Conservation (phyloP, 2,888 invertebrate species). For the Tipula vernalis region DNA sequence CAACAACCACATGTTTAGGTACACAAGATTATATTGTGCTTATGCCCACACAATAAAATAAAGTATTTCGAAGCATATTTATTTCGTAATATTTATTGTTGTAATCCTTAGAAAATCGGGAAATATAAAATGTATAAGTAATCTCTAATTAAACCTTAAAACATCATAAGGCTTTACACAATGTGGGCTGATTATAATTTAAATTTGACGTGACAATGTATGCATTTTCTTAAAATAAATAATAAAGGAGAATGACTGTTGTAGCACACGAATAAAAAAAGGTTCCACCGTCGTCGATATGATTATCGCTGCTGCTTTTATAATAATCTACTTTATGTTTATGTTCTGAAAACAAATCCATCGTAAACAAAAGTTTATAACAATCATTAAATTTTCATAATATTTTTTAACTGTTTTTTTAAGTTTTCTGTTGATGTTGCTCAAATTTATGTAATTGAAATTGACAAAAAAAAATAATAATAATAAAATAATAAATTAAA, state of each 20-base stretch:
- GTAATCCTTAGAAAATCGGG: too few species aligned
- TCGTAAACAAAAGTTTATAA: not conserved
- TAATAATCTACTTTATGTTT: not conserved
- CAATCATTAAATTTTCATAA: not conserved
- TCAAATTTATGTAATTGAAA: not conserved
- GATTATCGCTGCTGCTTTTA: not conserved
- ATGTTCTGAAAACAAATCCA: not conserved
- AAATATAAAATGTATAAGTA: too few species aligned
- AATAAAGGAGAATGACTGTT: not conserved
- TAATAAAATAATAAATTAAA: not conserved
- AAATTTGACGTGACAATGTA: too few species aligned
- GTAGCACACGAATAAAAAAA: not conserved
- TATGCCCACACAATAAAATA: too few species aligned
- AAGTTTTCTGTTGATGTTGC: not conserved
- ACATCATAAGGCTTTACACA: too few species aligned
- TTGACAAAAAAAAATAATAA: not conserved
- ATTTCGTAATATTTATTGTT: too few species aligned
- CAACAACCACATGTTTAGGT: not conserved
- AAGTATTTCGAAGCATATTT: too few species aligned
- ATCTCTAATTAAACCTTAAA: too few species aligned
- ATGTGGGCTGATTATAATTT: too few species aligned
- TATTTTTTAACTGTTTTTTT: not conserved
- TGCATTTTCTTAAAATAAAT: too few species aligned
- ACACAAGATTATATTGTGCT: too few species aligned
- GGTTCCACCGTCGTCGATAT: not conserved